These are phyloP conservation scores for Mystacides longicornis DNA, from an alignment of 2,888 invertebrate genomes.

Conservation along the genomic window DNA sequence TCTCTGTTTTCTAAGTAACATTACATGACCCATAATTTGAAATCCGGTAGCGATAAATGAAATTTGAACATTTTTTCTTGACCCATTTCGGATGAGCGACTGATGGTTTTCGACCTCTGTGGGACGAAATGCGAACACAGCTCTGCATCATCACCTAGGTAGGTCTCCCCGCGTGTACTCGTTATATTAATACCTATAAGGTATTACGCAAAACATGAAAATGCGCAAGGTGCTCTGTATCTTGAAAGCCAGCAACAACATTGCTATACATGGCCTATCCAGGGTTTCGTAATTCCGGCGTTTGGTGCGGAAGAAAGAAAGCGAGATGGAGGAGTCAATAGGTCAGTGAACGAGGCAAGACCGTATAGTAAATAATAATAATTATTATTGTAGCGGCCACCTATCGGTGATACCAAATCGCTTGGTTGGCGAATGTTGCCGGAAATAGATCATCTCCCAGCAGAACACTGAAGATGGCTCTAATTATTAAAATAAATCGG, in stretches of 20 bases:
- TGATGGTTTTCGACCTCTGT: no score
- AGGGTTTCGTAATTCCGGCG: neutral
- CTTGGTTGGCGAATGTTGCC: neutral
- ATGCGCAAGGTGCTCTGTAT: neutral
- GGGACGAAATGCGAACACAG: no score
- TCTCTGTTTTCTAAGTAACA: no score
- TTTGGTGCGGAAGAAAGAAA: neutral
- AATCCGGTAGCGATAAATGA: no score
- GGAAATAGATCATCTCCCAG: slow-evolving; percentile 5
- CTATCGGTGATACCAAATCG: neutral
- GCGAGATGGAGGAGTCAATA: neutral
- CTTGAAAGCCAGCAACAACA: neutral
- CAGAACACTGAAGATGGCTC: slow-evolving; percentile 1
- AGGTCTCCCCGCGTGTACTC: no score
- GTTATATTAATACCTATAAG: no score
- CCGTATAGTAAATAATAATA: neutral
- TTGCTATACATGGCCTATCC: neutral
- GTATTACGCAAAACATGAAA: slow-evolving; percentile 2
- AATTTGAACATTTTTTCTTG: no score
- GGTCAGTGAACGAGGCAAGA: slow-evolving; percentile 1
- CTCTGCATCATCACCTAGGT: no score
- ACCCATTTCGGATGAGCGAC: no score
- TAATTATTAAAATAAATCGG: slow-evolving; percentile 5
- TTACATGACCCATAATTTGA: no score
- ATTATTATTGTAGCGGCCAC: neutral